Base-by-base conservation (phyloP, 2,797 vertebrate genomes). In the Pseudochirops cupreus region DNA sequence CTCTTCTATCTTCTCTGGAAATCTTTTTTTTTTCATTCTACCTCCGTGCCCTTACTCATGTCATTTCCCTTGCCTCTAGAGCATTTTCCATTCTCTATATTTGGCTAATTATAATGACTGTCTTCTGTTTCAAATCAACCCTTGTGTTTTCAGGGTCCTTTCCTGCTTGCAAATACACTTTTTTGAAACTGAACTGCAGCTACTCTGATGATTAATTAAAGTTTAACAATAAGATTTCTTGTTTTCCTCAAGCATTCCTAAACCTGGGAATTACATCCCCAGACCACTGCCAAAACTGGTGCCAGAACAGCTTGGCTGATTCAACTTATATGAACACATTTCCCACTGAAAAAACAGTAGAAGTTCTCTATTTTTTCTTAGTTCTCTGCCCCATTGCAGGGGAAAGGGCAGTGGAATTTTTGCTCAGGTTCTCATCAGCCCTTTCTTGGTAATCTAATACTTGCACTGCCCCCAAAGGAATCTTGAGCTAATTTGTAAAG, bases 191-290 rank as follows among this genome's bases (percentile, higher is more conserved):
- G 39, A 50, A 50, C 24, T 87, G 39, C 9, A 87, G 94, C 56
- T 21, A 16, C 1, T 87, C 1, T 93, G 33, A 91, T 91, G 74
- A 95, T 53, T 56, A 39, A 96, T 53, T 95, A 56, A 31, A 95
- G 18, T 95, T 94, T 91, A 97, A 96, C 92, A 97, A 94, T 91
- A 94, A 91, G 91, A 95, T 96, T 97, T 96, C 95, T 98, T 97
- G 92, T 97, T 96, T 97, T 91, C 54, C 56, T 28, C 53, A 94
- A 90, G 92, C 94, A 94, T 97, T 96, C 96, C 91, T 92, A 96
- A 97, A 97, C 59, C 95, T 93, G 93, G 96, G 95, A 96, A 97
- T 95, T 97, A 95, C 93, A 91, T 97, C 96, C 96, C 95, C 91
- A 97, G 62, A 74, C 96, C 94, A 97, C 96, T 54, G 33, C 82